phyloP scores from a whole-genome alignment of 1,140 invertebrate species.

The Drosophila carrolli region DNA sequence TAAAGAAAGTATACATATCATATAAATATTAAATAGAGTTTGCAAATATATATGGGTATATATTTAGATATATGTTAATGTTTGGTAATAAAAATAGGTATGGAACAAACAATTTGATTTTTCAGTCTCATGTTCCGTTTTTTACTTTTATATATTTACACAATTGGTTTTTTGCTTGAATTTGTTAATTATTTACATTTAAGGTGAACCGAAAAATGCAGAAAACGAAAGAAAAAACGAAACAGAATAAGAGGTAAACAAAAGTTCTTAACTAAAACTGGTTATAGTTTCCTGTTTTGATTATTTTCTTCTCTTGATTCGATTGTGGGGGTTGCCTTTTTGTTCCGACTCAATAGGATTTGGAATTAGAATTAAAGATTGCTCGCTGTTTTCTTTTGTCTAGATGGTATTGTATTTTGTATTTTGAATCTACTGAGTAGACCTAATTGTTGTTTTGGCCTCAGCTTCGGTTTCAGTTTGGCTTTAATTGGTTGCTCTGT shows the following conservation, averaged over 20 bases:
- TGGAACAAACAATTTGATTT: slow-evolving; percentile 74
- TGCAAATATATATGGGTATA: slow-evolving; percentile 77
- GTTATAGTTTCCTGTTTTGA: slow-evolving; percentile 58
- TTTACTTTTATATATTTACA: slow-evolving; percentile 76
- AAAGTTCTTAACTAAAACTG: slow-evolving; percentile 62
- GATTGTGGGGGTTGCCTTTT: slow-evolving; percentile 44
- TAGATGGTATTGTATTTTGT: slow-evolving; percentile 14
- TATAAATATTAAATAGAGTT: slow-evolving; percentile 83
- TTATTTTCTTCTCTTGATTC: slow-evolving; percentile 28
- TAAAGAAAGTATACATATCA: slow-evolving; percentile 76
- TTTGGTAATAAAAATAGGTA: slow-evolving; percentile 59
- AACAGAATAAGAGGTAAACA: slow-evolving; percentile 56
- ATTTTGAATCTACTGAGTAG: slow-evolving; percentile 20
- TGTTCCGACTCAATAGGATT: slow-evolving; percentile 36
- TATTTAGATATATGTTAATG: slow-evolving; percentile 71
- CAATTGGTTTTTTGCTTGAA: slow-evolving; percentile 46
- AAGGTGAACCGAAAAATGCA: slow-evolving; percentile 54
- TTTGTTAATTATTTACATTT: slow-evolving; percentile 80
- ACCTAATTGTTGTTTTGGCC: slow-evolving; percentile 22
- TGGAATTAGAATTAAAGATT: slow-evolving; percentile 29
- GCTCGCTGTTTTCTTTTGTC: slow-evolving; percentile 14
- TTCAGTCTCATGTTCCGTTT: slow-evolving; percentile 53
- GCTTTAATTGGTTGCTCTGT: slow-evolving; percentile 63
- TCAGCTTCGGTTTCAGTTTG: slow-evolving; percentile 45
- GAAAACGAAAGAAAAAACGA: slow-evolving; percentile 63